Base-by-base conservation (phyloP, 2,888 invertebrate genomes). In the Synergus gifuensis region DNA sequence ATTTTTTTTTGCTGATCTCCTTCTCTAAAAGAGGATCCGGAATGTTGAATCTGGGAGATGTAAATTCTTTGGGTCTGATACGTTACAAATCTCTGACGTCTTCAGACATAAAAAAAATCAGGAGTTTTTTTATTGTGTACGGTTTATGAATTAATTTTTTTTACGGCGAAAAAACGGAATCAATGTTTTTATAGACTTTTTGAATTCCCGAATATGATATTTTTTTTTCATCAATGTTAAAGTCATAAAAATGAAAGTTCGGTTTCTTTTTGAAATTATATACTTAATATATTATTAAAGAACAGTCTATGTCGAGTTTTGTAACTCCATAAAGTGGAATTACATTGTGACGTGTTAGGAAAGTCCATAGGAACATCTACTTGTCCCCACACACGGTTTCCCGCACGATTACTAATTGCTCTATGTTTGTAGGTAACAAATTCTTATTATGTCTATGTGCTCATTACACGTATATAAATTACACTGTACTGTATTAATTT, bases 61-160 rank as follows among this genome's bases (percentile, higher is more conserved):
- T 73, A 40, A 58, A 54, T 58, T 16, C 18, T 73, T 73, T 58
- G n/a, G 54, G 7, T 73, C 44, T 44, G 66, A 66, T n/a, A 66
- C 9, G 36, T 36, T 36, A 36, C 36, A 36, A 36, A 46, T 44
- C 46, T 67, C 49, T 12, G 54, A n/a, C 36, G 22, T 73, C 69
- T 54, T 28, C 36, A 73, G 54, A 73, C n/a, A 66, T 18, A 66
- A 66, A 66, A 66, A 66, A 28, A 28, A 28, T 28, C 28, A 28
- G 28, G 28, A 3, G 28, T 28, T 28, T 28, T 36, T 36, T 36
- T 36, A 36, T 7, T 36, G 36, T 7, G 5, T 36, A 5, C 36
- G 12, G 9, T 22, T 49, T 3, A 18, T 58, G n/a, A 58, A 18
- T 18, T 58, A 58, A 58, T 58, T 58, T 54, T 54, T 54, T 54